Percentiles rank a stretch among this genome's conserved stretches.
phyloP scores from a whole-genome alignment of 2,113 vertebrate species.

The Rutilus rutilus region DNA sequence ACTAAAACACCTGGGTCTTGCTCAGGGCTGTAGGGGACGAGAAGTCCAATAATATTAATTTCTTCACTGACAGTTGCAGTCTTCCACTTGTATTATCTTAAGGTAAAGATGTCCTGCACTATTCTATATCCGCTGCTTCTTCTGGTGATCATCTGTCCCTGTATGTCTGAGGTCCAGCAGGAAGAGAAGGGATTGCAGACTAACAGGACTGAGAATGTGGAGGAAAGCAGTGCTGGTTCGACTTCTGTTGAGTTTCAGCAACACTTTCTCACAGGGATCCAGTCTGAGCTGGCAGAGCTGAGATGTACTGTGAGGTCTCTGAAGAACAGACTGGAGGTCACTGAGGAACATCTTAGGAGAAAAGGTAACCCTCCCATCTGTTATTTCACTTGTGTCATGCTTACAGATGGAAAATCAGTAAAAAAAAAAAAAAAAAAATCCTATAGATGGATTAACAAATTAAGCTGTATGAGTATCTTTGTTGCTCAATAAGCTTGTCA shows the following conservation, averaged over 20 bases:
- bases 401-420: neutral
- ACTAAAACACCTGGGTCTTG: conserved; percentile 35
- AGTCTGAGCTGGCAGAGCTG: neutral
- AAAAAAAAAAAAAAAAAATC: too few species aligned
- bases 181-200: neutral
- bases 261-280: neutral
- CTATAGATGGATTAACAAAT: neutral
- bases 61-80: neutral
- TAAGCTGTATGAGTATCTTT: too few species aligned
- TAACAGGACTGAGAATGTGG: neutral
- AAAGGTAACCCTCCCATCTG: neutral
- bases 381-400: neutral
- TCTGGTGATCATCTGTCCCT: neutral
- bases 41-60: neutral
- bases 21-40: neutral
- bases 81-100: neutral
- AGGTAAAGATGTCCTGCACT: neutral
- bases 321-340: neutral
- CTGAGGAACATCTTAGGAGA: neutral
- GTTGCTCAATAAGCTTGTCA: neutral
- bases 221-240: neutral
- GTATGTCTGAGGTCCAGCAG: neutral
- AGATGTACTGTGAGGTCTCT: neutral
- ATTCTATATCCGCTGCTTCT: neutral
- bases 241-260: neutral